Evolutionary conservation across 2,113 vertebrate genomes (phyloP).

Genomic region (Myodes glareolus): DNA sequence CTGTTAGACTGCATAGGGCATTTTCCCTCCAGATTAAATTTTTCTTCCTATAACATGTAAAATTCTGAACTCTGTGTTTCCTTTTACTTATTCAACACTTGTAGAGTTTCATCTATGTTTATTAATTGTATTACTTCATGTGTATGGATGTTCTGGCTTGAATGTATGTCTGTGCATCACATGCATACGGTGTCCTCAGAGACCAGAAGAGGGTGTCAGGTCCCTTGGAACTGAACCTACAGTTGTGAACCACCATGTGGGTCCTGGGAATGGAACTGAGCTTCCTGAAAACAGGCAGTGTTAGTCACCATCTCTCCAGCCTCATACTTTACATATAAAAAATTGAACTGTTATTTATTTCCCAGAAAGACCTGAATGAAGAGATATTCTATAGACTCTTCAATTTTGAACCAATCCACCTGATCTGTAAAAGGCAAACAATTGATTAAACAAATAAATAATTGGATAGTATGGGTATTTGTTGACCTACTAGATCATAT

Average conservation of each 20-base stretch:
- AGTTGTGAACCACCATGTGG: not conserved
- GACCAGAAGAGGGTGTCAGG: not conserved
- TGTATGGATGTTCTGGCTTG: not conserved
- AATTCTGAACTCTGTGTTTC: not conserved
- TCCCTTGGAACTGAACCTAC: not conserved
- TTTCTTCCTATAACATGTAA: not conserved
- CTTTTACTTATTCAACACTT: not conserved
- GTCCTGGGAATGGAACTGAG: not conserved
- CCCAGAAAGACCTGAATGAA: not conserved
- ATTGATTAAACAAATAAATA: not conserved
- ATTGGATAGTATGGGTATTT: not conserved
- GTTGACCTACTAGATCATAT: not conserved
- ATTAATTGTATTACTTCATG: not conserved
- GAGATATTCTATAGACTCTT: not conserved
- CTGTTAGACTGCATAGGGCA: not conserved
- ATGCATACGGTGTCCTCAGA: not conserved
- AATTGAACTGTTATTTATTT: not conserved
- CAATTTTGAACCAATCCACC: not conserved
- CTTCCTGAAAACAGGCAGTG: not conserved
- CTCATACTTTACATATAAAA: not conserved
- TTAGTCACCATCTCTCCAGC: not conserved
- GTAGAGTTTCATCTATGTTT: not conserved
- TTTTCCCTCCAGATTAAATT: slow-evolving; percentile 27
- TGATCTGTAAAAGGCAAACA: not conserved
- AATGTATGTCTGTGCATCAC: not conserved